Evolutionary conservation across 2,888 invertebrate genomes (phyloP).

Genomic region (Tetragonisca angustula): DNA sequence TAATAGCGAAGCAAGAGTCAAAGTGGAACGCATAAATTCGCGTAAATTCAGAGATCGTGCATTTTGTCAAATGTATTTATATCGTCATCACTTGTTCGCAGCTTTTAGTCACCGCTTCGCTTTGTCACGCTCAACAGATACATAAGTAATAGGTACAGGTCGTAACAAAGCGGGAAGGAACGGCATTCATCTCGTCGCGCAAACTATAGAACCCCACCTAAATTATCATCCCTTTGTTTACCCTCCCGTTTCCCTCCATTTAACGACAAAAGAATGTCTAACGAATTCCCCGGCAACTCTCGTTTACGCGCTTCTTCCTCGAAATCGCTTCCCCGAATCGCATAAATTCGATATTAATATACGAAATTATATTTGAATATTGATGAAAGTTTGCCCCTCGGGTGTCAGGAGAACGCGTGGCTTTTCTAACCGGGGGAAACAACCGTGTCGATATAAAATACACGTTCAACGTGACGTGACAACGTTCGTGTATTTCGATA

Average conservation of each 20-base stretch:
- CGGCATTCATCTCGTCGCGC: background rate
- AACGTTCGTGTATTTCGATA: too few relatives aligned
- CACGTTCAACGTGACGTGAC: too few relatives aligned
- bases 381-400: too few relatives aligned
- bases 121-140: background rate
- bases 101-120: background rate
- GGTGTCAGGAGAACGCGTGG: too few relatives aligned
- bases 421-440: too few relatives aligned
- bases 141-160: background rate
- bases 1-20: background rate
- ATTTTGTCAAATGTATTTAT: background rate
- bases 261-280: constrained; percentile 19
- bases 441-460: too few relatives aligned
- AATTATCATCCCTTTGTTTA: constrained; percentile 21
- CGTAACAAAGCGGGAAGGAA: background rate
- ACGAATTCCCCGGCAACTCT: background rate
- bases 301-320: constrained; percentile 5
- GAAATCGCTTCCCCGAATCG: background rate
- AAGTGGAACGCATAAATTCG: too few relatives aligned
- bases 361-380: too few relatives aligned
- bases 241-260: background rate
- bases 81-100: background rate
- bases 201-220: background rate
- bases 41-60: background rate
- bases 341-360: constrained; percentile 15